phyloP scores from a whole-genome alignment of 2,888 invertebrate species.

The Copidosoma aretas region DNA sequence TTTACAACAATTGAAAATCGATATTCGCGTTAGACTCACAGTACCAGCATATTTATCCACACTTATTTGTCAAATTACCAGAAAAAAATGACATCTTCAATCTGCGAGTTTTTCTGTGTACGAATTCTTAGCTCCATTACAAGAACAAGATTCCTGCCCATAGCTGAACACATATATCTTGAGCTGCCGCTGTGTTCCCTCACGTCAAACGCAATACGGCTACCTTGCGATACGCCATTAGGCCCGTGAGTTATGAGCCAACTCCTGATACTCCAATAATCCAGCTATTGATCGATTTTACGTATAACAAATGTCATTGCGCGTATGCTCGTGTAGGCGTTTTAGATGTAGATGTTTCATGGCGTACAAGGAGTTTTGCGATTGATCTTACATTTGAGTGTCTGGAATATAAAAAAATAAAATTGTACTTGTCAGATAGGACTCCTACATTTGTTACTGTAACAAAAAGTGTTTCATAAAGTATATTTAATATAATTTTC shows the following conservation, averaged over 20 bases:
- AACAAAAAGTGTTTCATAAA: too few relatives aligned
- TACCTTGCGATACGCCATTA: slow-evolving; percentile 51
- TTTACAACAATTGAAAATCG: too few relatives aligned
- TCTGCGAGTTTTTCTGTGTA: slow-evolving; percentile 20
- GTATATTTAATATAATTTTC: too few relatives aligned
- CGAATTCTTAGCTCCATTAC: slow-evolving; percentile 16
- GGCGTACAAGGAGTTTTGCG: too few relatives aligned
- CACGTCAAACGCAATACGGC: slow-evolving; percentile 57
- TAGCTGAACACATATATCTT: slow-evolving; percentile 16
- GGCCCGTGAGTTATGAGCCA: slow-evolving; percentile 60
- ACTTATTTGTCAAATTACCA: background rate
- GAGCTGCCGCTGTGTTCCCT: slow-evolving; percentile 15
- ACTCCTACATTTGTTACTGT: too few relatives aligned
- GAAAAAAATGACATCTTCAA: slow-evolving; percentile 23
- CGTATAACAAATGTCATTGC: slow-evolving; percentile 36
- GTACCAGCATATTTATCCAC: too few relatives aligned
- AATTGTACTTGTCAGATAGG: too few relatives aligned
- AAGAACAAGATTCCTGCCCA: slow-evolving; percentile 20
- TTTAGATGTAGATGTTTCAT: too few relatives aligned
- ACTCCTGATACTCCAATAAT: slow-evolving; percentile 62
- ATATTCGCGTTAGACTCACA: too few relatives aligned
- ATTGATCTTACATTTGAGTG: too few relatives aligned
- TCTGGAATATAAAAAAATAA: too few relatives aligned
- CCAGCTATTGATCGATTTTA: slow-evolving; percentile 57
- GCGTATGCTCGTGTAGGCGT: background rate